Base-by-base conservation (phyloP, 2,888 invertebrate genomes). In the Cheilosia impressa region DNA sequence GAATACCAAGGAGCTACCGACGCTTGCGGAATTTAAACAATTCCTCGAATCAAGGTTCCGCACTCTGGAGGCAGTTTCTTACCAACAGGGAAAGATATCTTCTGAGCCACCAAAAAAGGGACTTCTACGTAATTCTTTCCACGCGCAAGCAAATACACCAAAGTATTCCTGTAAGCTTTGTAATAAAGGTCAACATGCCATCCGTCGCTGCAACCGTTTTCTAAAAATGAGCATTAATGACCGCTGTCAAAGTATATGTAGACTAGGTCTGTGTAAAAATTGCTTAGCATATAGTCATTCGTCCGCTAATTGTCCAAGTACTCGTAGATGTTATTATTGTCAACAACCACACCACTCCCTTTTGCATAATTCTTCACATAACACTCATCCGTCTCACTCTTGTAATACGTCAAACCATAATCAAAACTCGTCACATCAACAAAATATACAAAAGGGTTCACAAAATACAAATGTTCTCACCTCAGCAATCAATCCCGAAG, bases 261-360 rank as follows among this genome's bases (percentile, higher is more conserved):
- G 5, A 22, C 17, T 43, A n/a, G 43, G 41, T 15, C 1, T 60
- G n/a, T 60, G 60, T 60, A 22, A 4, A 3, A 60, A 60, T 43
- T 60, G 60, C 7, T 43, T 43, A 43, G 41, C 41, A 1, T 60
- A 27, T 5, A 27, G 27, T 27, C 27, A 27, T 27, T 5, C 5
- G 5, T 27, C 6, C 1, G 27, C n/a, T 45, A n/a, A 58, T 27
- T 58, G 58, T 38, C 22, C 58, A 58, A 60, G 58, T 41, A 60
- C 10, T 5, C n/a, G 24, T 22, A 17, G 43, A n/a, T 60, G 43
- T 17, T 43, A 43, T 6, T 60, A 43, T 7, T 60, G 60, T 27
- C 60, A 60, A 15, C 60, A 60, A 24, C 43, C 41, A 6, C 60
- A 60, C 15, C 60, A 60, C 9, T 43, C 60, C 6, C 24, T 60